Percentiles rank a stretch among this genome's conserved stretches.
These are phyloP conservation scores for Caenorhabditis afra DNA, from an alignment of 2,888 invertebrate genomes.

Conservation along the genomic window DNA sequence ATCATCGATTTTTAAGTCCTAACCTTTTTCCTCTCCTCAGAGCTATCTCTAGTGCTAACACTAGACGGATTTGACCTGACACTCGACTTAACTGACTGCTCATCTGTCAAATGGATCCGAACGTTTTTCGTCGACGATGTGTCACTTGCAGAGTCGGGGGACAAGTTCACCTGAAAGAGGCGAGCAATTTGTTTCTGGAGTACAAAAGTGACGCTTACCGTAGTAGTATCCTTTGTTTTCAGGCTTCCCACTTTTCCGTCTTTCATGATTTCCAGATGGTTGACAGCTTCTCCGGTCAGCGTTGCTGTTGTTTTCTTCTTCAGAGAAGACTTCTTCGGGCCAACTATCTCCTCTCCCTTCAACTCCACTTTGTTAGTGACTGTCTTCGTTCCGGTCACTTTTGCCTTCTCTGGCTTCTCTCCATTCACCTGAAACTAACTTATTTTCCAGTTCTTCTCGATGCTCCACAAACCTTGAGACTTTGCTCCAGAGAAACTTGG, in stretches of 20 bases:
- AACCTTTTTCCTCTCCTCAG: conserved; percentile 65
- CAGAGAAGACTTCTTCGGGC: conserved; percentile 53
- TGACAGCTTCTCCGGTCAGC: conserved; percentile 49
- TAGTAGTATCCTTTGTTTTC: conserved; percentile 47
- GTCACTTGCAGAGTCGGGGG: conserved; percentile 51
- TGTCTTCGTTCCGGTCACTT: conserved; percentile 49
- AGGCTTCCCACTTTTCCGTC: conserved; percentile 49
- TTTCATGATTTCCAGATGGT: conserved; percentile 44
- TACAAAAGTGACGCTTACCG: conserved; percentile 9
- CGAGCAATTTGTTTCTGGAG: neutral
- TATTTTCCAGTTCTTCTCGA: neutral
- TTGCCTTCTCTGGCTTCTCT: conserved; percentile 49
- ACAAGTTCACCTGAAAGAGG: conserved; percentile 44
- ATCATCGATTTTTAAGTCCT: neutral
- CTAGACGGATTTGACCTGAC: conserved; percentile 47
- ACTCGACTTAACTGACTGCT: conserved; percentile 51
- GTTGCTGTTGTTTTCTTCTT: conserved; percentile 48
- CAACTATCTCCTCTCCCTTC: conserved; percentile 50
- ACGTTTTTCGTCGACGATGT: conserved; percentile 54
- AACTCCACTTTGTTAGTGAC: conserved; percentile 53
- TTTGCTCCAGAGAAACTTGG: conserved; percentile 49
- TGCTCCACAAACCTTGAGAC: conserved; percentile 23
- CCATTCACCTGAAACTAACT: conserved; percentile 47
- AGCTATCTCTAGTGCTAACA: conserved; percentile 61
- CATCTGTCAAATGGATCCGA: conserved; percentile 50